These are phyloP conservation scores for Sesamia inferens DNA, from an alignment of 2,888 invertebrate genomes.

Conservation along the genomic window DNA sequence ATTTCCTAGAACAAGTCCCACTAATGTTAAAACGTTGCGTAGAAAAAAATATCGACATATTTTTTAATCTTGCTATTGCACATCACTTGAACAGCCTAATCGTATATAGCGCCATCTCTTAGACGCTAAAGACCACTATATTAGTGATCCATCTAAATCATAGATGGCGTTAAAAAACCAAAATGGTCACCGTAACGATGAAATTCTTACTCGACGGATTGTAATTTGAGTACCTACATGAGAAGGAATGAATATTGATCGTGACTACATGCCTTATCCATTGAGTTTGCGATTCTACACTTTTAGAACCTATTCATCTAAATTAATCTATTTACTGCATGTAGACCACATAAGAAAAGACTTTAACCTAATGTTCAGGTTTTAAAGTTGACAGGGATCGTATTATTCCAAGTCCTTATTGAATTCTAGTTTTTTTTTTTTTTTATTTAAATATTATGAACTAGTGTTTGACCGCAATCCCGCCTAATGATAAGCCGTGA, in stretches of 20 bases:
- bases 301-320: neutral
- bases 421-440: too few species aligned
- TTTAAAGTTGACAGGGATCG: neutral
- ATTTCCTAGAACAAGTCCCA: neutral
- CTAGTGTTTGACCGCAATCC: too few species aligned
- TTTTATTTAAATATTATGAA: too few species aligned
- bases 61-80: neutral
- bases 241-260: neutral
- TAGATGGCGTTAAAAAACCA: conserved; percentile 35
- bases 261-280: neutral
- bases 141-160: neutral
- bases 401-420: neutral
- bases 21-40: too few species aligned
- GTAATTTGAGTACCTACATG: conserved; percentile 13
- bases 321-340: neutral
- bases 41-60: conserved; percentile 15
- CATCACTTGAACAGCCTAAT: conserved; percentile 6
- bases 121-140: too few species aligned
- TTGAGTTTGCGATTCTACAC: neutral
- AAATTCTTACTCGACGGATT: neutral
- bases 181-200: neutral
- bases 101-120: conserved; percentile 39
- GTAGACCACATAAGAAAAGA: neutral
- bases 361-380: neutral
- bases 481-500: too few species aligned